Base-by-base conservation (phyloP, 2,888 invertebrate species). In the Rosalia funebris region DNA sequence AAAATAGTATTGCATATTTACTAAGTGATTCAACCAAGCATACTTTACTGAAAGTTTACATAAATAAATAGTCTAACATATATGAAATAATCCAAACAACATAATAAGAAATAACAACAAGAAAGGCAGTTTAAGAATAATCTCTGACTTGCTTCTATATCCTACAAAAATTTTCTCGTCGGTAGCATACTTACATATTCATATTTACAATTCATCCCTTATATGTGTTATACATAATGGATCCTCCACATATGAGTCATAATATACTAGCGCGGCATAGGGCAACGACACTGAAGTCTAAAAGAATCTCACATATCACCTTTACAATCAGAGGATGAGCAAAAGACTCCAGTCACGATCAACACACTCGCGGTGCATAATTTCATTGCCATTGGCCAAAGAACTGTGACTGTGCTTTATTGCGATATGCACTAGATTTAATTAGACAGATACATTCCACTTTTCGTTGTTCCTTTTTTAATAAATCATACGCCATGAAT, bases 361-460 rank as follows among this genome's bases (percentile, higher is more conserved):
- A 67, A 62, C 71, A 69, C 72, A 74, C 72, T 67, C 71, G 69
- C 59, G 61, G 62, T 69, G 73, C 73, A 75, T 75, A 73, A 73
- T 75, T 73, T 70, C 68, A 70, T 71, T 73, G 71, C 72, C 71
- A 71, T 69, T 39, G 39, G 50, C 31, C 20, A 25, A 12, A 50
- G 14, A 25, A 11, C 7, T 25, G 20, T 9, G 50, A 50, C 39
- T 31, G 19, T 34, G n/a, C 31, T 50, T 50, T 50, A 50, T 39
- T 25, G 39, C 34, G 20, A 39, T 12, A 4, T 50, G 50, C 14
- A 39, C 39, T 16, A 39, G 14, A 16, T 50, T 50, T 50, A 50
- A 50, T 50, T 50, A 50, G 39, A 20, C 20, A 11, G 19, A 34
- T 34, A 34, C 10, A n/a, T 25, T n/a, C n/a, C n/a, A n/a, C n/a